phyloP scores from a whole-genome alignment of 2,888 invertebrate species.

The Panorpa germanica region DNA sequence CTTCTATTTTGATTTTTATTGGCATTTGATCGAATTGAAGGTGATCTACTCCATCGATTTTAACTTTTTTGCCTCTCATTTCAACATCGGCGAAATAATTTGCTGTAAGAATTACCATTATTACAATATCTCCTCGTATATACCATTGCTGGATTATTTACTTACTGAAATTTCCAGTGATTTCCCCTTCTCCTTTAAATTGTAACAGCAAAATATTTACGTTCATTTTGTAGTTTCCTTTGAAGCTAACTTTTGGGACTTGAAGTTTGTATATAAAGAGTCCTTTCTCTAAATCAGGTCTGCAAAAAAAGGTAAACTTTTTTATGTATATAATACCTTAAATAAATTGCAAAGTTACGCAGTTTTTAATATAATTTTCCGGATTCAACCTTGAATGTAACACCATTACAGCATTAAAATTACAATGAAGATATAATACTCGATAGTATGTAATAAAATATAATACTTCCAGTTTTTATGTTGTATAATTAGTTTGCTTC shows the following conservation, averaged over 20 bases:
- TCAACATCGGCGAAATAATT: slow-evolving; percentile 43
- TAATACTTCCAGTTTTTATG: too few species aligned
- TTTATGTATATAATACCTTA: too few species aligned
- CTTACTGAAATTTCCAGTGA: slow-evolving; percentile 49
- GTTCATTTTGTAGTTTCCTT: slow-evolving; percentile 48
- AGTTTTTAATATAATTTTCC: too few species aligned
- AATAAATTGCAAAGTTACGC: too few species aligned
- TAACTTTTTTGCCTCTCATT: slow-evolving; percentile 38
- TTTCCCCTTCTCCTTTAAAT: slow-evolving; percentile 41
- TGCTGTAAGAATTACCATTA: slow-evolving; percentile 31
- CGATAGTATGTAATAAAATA: too few species aligned
- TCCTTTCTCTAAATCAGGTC: slow-evolving; percentile 39
- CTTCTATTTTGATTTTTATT: slow-evolving; percentile 4
- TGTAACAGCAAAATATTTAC: slow-evolving; percentile 41
- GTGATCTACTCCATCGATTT: slow-evolving; percentile 34
- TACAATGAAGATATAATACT: too few species aligned
- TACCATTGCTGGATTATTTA: slow-evolving; percentile 14
- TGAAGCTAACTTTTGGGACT: slow-evolving; percentile 36
- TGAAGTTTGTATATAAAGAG: slow-evolving; percentile 39
- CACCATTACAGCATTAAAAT: too few species aligned
- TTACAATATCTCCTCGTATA: not conserved
- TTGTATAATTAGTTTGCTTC: too few species aligned
- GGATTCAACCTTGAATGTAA: too few species aligned
- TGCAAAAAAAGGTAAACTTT: too few species aligned
- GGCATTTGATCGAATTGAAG: slow-evolving; percentile 43